Evolutionary conservation across 2,888 invertebrate genomes (phyloP).

Genomic region (Troglohyphantes excavatus): DNA sequence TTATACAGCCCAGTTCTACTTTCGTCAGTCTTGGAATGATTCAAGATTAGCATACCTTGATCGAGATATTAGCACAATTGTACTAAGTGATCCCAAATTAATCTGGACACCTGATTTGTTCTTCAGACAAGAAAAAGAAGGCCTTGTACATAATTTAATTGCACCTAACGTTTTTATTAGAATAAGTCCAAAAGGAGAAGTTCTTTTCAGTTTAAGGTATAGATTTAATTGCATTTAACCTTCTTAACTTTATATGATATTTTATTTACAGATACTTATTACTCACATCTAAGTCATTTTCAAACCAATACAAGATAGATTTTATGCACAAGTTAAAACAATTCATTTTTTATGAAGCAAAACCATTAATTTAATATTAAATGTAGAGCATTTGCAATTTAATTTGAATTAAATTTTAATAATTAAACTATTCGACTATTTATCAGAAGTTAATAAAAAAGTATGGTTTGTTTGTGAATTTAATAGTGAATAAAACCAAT

Average conservation of each 20-base stretch:
- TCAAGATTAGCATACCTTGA: constrained; percentile 11
- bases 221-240: too few species aligned
- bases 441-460: too few species aligned
- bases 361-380: too few species aligned
- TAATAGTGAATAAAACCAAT: too few species aligned
- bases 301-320: background rate
- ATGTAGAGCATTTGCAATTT: too few species aligned
- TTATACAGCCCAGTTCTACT: constrained; percentile 47
- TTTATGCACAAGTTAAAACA: too few species aligned
- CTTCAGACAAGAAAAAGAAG: constrained; percentile 52
- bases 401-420: too few species aligned
- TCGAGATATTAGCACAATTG: background rate
- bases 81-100: background rate
- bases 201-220: constrained; percentile 58
- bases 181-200: constrained; percentile 48
- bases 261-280: background rate
- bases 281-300: background rate
- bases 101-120: constrained; percentile 75
- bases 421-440: too few species aligned
- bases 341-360: too few species aligned
- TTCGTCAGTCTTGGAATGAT: constrained; percentile 67
- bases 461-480: too few species aligned
- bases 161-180: constrained; percentile 34
- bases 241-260: background rate
- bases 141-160: constrained; percentile 13